Evolutionary conservation across 2,888 invertebrate genomes (phyloP).

Genomic region (Ctenicera cuprea): DNA sequence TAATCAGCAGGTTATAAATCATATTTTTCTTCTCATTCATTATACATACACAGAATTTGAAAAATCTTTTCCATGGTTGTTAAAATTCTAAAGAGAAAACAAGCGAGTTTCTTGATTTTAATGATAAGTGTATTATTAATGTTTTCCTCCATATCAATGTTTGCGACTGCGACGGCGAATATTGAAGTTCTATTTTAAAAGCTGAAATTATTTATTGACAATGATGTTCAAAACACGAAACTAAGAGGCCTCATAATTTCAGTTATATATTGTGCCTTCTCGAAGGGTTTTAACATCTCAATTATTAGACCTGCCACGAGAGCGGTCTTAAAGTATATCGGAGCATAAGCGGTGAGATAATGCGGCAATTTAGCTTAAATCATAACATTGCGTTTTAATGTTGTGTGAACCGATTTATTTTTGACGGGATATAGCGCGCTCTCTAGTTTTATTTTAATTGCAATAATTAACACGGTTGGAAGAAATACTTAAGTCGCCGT

Average conservation of each 20-base stretch:
- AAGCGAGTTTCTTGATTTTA: background rate
- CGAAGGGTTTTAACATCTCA: slow-evolving; percentile 35
- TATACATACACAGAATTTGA: no score
- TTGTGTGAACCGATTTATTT: slow-evolving; percentile 38
- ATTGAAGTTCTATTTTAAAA: slow-evolving; percentile 22
- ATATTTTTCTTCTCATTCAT: background rate
- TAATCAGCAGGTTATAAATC: slow-evolving; percentile 4
- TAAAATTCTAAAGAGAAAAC: background rate
- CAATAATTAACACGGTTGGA: slow-evolving; percentile 61
- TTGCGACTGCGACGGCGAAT: background rate
- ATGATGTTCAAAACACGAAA: slow-evolving; percentile 2
- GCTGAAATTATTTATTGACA: slow-evolving; percentile 30
- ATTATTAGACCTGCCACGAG: slow-evolving; percentile 16
- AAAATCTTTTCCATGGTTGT: no score
- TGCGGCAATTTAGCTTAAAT: slow-evolving; percentile 22
- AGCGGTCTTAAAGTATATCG: slow-evolving; percentile 1
- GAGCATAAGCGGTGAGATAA: slow-evolving; percentile 4
- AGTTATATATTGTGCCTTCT: slow-evolving; percentile 34
- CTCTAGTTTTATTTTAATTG: slow-evolving; percentile 57
- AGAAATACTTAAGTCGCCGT: slow-evolving; percentile 57
- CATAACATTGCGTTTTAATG: slow-evolving; percentile 27
- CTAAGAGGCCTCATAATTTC: slow-evolving; percentile 28
- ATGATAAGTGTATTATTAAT: background rate
- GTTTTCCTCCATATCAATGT: slow-evolving; percentile 18
- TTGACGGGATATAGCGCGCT: slow-evolving; percentile 33